phyloP scores from a whole-genome alignment of 2,888 invertebrate species.

The Zygaena filipendulae region DNA sequence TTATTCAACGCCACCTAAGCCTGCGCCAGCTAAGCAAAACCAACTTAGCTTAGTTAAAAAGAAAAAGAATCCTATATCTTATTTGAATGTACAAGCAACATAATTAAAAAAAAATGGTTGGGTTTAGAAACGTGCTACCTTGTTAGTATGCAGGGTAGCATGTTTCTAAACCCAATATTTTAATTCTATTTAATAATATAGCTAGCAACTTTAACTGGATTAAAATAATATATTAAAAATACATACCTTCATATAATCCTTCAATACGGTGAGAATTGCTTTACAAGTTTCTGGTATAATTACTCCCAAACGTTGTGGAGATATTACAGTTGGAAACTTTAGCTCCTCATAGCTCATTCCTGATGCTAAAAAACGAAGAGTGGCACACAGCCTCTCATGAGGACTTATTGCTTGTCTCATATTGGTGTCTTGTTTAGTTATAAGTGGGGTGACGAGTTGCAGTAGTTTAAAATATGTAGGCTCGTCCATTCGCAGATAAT shows the following conservation, averaged over 20 bases:
- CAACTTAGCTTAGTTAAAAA: too few species aligned
- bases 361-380: constrained; percentile 5
- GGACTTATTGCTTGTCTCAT: constrained; percentile 7
- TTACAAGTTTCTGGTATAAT: constrained; percentile 4
- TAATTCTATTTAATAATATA: background rate
- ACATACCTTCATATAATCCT: constrained; percentile 4
- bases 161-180: background rate
- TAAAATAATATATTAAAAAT: too few species aligned
- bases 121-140: background rate
- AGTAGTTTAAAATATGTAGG: constrained; percentile 7
- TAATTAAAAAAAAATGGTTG: too few species aligned
- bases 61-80: too few species aligned
- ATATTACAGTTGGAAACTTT: constrained; percentile 1
- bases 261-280: constrained; percentile 2
- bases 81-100: too few species aligned
- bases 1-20: too few species aligned
- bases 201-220: too few species aligned
- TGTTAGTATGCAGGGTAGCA: background rate
- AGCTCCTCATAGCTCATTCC: background rate
- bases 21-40: too few species aligned
- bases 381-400: constrained; percentile 9
- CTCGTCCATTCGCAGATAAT: constrained; percentile 7
- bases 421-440: constrained; percentile 7
- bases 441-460: background rate
- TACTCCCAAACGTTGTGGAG: constrained; percentile 1